Evolutionary conservation across 2,113 vertebrate genomes (phyloP).

Genomic region (Phalacrocorax aristotelis): DNA sequence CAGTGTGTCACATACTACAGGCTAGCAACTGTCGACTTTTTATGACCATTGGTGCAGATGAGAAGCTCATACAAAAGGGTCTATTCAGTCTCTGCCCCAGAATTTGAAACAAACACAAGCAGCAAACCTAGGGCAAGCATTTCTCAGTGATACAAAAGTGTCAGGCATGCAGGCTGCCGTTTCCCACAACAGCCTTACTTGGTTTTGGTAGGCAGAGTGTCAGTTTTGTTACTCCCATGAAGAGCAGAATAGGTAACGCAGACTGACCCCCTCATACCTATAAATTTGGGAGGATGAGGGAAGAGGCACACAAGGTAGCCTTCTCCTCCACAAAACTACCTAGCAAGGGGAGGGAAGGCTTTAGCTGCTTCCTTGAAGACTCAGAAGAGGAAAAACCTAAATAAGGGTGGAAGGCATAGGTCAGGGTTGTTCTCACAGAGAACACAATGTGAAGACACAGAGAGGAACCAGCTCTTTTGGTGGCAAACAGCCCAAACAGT

Average conservation of each 20-base stretch:
- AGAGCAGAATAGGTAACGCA: neutral
- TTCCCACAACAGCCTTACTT: slow-evolving; percentile 30
- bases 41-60: slow-evolving; percentile 42
- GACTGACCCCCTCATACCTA: neutral
- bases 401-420: neutral
- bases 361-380: neutral
- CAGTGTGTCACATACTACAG: slow-evolving; percentile 51
- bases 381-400: neutral
- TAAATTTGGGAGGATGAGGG: neutral
- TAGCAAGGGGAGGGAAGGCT: neutral
- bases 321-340: neutral
- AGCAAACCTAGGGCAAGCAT: slow-evolving; percentile 50
- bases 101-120: slow-evolving; percentile 38
- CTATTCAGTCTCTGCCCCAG: slow-evolving; percentile 48
- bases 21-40: slow-evolving; percentile 64
- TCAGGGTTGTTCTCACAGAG: neutral
- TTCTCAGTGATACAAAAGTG: slow-evolving; percentile 3
- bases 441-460: neutral
- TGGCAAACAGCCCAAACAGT: neutral
- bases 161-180: neutral
- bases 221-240: neutral
- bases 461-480: neutral
- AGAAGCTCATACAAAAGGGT: slow-evolving; percentile 57
- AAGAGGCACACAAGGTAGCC: neutral
- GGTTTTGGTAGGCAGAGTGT: neutral